Conservation (phyloP, 2,888 invertebrate species). For the Apomyelois bistriatella region DNA sequence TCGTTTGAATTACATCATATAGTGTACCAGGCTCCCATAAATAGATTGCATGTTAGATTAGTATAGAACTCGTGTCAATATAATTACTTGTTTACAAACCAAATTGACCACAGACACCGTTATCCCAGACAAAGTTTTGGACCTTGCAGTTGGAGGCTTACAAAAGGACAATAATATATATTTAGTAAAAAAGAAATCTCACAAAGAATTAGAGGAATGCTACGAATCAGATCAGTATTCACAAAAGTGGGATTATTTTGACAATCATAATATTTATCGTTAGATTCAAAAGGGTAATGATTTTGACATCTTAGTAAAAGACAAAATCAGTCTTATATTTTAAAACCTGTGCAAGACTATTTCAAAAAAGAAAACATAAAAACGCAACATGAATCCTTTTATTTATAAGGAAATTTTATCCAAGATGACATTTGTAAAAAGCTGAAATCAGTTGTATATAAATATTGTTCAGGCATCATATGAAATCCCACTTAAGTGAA, state of each 20-base stretch:
- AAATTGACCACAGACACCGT: conserved; percentile 78
- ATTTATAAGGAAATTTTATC: too few relatives aligned
- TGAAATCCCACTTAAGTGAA: conserved; percentile 32
- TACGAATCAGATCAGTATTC: conserved; percentile 26
- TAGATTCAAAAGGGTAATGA: not conserved
- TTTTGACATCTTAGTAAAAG: too few relatives aligned
- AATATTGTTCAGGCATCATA: too few relatives aligned
- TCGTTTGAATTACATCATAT: conserved; percentile 13
- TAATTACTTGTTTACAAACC: conserved; percentile 67
- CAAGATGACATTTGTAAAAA: too few relatives aligned
- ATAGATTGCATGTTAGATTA: conserved; percentile 38
- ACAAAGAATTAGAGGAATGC: conserved; percentile 29
- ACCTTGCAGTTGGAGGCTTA: conserved; percentile 72
- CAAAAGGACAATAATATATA: conserved; percentile 60
- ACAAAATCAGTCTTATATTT: too few relatives aligned
- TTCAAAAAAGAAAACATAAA: too few relatives aligned
- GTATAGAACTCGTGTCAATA: conserved; percentile 45
- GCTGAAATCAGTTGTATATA: too few relatives aligned
- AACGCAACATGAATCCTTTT: too few relatives aligned
- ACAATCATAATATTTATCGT: not conserved
- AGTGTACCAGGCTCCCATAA: conserved; percentile 46
- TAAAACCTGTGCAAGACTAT: too few relatives aligned
- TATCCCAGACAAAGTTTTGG: conserved; percentile 73
- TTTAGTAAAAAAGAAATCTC: conserved; percentile 50
- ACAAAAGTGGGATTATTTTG: conserved; percentile 29